Percentiles rank a stretch among this genome's conserved stretches.
Evolutionary conservation across 2,888 invertebrate species (phyloP).

Genomic region (Drosophila falleni): DNA sequence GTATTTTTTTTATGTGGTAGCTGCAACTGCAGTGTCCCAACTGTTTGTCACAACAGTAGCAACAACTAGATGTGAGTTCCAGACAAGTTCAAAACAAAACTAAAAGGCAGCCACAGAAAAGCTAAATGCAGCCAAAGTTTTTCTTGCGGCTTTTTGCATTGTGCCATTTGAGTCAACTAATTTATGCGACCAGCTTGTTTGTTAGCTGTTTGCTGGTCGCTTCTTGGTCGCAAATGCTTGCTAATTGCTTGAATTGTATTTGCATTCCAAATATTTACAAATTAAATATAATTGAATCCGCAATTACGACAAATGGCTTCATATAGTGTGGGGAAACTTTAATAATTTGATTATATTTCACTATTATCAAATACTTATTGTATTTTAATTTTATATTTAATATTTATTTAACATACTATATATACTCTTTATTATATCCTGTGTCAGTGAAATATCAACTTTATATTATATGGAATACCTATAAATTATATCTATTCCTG

Average conservation of each 20-base stretch:
- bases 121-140: constrained; percentile 65
- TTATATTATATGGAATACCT: no score
- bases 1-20: constrained; percentile 30
- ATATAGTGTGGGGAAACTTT: background rate
- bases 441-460: no score
- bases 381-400: no score
- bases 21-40: background rate
- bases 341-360: no score
- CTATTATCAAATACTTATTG: background rate
- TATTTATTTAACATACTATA: no score
- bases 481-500: no score
- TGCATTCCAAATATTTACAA: constrained; percentile 6
- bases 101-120: constrained; percentile 54
- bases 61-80: background rate
- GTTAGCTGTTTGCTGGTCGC: constrained; percentile 15
- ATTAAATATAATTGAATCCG: constrained; percentile 38
- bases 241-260: constrained; percentile 46
- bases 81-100: background rate
- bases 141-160: constrained; percentile 46
- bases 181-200: constrained; percentile 63
- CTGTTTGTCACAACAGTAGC: background rate
- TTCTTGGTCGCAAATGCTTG: constrained; percentile 19
- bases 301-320: constrained; percentile 17
- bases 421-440: no score
- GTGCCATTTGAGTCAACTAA: constrained; percentile 50